Base-by-base conservation (phyloP, 2,888 invertebrate genomes). In the Tinea semifulvella region DNA sequence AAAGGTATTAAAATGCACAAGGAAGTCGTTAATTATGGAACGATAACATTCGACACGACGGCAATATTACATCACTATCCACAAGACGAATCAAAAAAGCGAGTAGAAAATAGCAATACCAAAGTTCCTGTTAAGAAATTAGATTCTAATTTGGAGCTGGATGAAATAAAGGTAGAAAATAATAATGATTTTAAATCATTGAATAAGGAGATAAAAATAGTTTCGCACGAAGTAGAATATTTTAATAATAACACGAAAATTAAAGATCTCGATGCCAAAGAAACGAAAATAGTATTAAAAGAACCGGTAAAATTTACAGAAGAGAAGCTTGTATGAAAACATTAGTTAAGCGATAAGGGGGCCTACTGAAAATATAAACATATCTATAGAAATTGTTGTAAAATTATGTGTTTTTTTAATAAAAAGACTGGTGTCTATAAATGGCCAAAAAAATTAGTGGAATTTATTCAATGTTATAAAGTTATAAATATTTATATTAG, bases 11-110 rank as follows among this genome's bases (percentile, higher is more conserved):
- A 7, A n/a, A 4, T 11, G 13, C n/a, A 68, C 43, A 62, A 63
- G 48, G 79, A 79, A 49, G 62, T 66, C 50, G 66, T 80, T 14
- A 79, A 77, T 48, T 75, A 77, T 47, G 73, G 71, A 46, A 79
- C 72, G 63, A 79, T 80, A 49, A 77, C 77, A 20, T 77, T 79
- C 53, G 74, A 70, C 49, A 80, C 80, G 10, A 77, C 75, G 38
- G 80, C 79, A 2, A 73, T 79, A 52, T 53, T 80, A 47, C 79
- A 80, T 56, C 77, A 80, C 50, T 80, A 80, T 50, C 80, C 80
- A 38, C 80, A 80, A 53, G 61, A 69, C 51, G 54, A 62, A 36
- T 58, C 57, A 44, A 50, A 53, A 28, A 42, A 48, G 10, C 51
- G 10, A 6, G 20, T 22, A 35, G 27, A 43, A 3, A 35, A 25